Conservation (phyloP, 1,140 invertebrate species). For the Orussus abietinus region DNA sequence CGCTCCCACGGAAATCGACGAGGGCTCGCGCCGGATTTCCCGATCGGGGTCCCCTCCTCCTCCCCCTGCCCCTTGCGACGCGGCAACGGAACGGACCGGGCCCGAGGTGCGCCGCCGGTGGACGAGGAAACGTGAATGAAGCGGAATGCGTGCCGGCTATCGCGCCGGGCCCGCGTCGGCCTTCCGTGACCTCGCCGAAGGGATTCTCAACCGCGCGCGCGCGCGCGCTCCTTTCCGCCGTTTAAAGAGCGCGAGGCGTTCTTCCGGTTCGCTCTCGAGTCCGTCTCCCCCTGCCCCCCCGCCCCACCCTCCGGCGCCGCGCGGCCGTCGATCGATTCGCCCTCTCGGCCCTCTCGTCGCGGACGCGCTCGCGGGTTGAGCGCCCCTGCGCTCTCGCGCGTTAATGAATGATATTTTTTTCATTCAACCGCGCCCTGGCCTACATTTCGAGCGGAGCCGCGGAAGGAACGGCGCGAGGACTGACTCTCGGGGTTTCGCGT, state of each 20-base stretch:
- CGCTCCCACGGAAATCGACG: too few species aligned
- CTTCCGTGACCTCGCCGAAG: conserved; percentile 45
- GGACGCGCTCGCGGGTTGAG: conserved; percentile 22
- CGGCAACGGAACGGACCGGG: too few species aligned
- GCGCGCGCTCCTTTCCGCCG: conserved; percentile 46
- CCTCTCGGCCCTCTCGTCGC: conserved; percentile 2
- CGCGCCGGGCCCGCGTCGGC: conserved; percentile 40
- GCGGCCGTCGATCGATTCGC: conserved; percentile 17
- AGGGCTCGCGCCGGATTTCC: too few species aligned
- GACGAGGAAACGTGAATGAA: conserved; percentile 50
- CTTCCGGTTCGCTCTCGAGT: conserved; percentile 2
- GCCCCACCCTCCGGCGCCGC: neutral
- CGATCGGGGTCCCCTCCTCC: neutral
- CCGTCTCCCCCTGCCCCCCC: conserved; percentile 3
- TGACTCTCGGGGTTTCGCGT: too few species aligned
- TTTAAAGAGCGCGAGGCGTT: conserved; percentile 37
- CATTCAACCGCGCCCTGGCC: conserved; percentile 50
- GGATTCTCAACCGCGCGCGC: conserved; percentile 44
- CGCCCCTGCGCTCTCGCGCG: conserved; percentile 37
- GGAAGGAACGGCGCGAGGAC: too few species aligned
- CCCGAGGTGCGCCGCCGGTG: too few species aligned
- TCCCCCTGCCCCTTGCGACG: neutral
- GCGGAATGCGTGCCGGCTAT: conserved; percentile 49
- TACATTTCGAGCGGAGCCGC: conserved; percentile 39
- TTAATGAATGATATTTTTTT: conserved; percentile 53